Base-by-base conservation (phyloP, 1,140 invertebrate genomes). In the Capitella teleta region DNA sequence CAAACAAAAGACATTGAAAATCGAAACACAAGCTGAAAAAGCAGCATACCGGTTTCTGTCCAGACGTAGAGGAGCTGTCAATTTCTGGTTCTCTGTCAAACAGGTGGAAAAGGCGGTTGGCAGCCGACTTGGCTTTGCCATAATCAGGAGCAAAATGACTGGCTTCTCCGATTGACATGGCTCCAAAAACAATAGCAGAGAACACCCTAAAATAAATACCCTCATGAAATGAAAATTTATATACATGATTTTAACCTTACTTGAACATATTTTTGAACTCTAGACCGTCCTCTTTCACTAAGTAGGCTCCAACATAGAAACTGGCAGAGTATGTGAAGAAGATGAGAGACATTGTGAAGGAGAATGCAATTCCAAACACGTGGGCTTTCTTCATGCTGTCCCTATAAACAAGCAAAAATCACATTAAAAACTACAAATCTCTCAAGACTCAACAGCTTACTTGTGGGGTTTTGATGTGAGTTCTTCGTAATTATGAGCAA, bases 91-190 rank as follows among this genome's bases (percentile, higher is more conserved):
- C 62, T 16, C 59, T 53, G 43, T 77, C 73, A 21, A 80, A 61
- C 1, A 81, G 57, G 26, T 64, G 44, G 37, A 74, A 70, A 16
- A 76, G 68, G 6, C 62, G 51, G 5, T 78, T 79, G 0, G 89
- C 86, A 0, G 90, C 85, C 6, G 81, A 68, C 55, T 86, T 80
- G 2, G 87, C 89, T 58, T 85, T 86, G 50, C 83, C 82, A 54
- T 89, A 86, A 67, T 93, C 91, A 0, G 90, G 89, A 3, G 87
- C 86, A 66, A 90, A 90, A 0, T 86, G 83, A 28, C 89, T 68
- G 0, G 87, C 84, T 61, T 91, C 86, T 0, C 86, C 87, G 60
- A 93, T 76, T 78, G 88, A 86, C 80, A 86, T 87, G 0, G 86
- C 84, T 5, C 88, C 87, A 63, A 91, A 86, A 30, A 92, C 32